Conservation (phyloP, 2,113 vertebrate species). For the Anser brachyrhynchus region DNA sequence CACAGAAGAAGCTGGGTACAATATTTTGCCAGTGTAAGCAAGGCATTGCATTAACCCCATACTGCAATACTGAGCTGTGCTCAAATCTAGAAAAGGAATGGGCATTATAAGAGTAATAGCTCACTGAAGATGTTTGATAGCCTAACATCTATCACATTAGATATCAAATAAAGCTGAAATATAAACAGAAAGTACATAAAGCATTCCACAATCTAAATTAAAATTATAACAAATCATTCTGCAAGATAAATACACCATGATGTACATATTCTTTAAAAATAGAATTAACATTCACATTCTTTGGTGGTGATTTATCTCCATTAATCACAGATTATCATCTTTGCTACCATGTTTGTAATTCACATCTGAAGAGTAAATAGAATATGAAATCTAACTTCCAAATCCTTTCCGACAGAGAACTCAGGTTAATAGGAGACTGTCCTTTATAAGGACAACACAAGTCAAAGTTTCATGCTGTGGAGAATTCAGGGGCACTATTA, state of each 20-base stretch:
- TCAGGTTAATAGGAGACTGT: not conserved
- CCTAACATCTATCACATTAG: not conserved
- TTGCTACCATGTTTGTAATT: not conserved
- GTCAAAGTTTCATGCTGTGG: not conserved
- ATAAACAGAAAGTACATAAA: not conserved
- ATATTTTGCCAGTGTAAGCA: not conserved
- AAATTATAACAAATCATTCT: not conserved
- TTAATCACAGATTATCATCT: not conserved
- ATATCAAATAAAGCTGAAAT: not conserved
- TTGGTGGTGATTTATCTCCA: not conserved
- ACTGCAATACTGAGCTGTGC: not conserved
- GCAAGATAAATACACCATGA: not conserved
- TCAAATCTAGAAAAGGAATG: not conserved
- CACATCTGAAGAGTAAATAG: not conserved
- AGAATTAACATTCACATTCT: not conserved
- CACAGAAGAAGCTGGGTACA: not conserved
- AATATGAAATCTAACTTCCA: not conserved
- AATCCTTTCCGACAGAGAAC: not conserved
- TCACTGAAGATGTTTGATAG: not conserved
- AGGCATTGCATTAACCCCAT: not conserved
- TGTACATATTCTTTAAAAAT: not conserved
- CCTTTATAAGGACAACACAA: not conserved
- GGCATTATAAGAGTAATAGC: not conserved
- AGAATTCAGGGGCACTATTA: not conserved
- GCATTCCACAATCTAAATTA: not conserved